phyloP scores from a whole-genome alignment of 2,888 invertebrate species.

The Orgyia antiqua region DNA sequence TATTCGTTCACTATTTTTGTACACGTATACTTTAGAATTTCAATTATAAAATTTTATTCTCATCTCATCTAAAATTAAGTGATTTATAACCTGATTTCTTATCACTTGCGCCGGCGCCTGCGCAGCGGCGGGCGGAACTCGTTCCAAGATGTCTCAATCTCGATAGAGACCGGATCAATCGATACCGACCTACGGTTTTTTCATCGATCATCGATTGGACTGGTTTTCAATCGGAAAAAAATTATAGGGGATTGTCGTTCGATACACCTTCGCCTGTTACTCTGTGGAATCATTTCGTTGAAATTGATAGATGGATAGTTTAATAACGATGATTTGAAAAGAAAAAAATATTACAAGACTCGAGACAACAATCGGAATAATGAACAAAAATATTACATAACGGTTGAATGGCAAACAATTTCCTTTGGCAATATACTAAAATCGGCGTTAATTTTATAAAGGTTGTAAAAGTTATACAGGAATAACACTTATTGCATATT shows the following conservation, averaged over 20 bases:
- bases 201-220: constrained; percentile 64
- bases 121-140: constrained; percentile 52
- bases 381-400: too few species aligned
- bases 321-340: constrained; percentile 23
- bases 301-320: constrained; percentile 32
- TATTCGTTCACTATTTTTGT: too few species aligned
- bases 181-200: constrained; percentile 63
- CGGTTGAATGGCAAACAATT: too few species aligned
- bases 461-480: too few species aligned
- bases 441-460: too few species aligned
- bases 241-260: constrained; percentile 27
- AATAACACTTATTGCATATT: too few species aligned
- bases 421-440: too few species aligned
- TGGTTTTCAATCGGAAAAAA: constrained; percentile 55
- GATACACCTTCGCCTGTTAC: constrained; percentile 22
- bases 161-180: constrained; percentile 68
- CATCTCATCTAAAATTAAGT: constrained; percentile 15
- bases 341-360: constrained; percentile 8
- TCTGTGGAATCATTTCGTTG: constrained; percentile 20
- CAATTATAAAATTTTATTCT: constrained; percentile 2
- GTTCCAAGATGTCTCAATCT: constrained; percentile 75
- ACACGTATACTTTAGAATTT: too few species aligned
- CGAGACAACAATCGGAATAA: too few species aligned
- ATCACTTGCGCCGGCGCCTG: constrained; percentile 31
- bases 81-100: constrained; percentile 29